phyloP scores from a whole-genome alignment of 2,113 vertebrate species.

The Butastur rufipennis region DNA sequence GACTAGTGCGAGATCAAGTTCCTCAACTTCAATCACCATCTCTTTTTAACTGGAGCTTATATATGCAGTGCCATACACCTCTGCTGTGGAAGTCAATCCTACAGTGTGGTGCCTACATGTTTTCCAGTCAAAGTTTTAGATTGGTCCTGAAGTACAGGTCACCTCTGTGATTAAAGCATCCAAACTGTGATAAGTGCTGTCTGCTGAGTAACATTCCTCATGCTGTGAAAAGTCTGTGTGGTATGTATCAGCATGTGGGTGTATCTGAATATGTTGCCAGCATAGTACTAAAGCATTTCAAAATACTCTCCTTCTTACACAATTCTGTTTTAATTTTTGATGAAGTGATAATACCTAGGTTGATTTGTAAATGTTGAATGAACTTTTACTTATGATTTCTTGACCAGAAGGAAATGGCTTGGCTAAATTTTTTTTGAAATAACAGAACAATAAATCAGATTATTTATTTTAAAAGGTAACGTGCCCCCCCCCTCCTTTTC shows the following conservation, averaged over 20 bases:
- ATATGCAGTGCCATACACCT: background rate
- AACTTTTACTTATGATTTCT: background rate
- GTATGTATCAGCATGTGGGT: background rate
- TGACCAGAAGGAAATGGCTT: background rate
- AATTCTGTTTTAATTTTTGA: background rate
- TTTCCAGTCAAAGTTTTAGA: background rate
- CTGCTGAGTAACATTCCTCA: background rate
- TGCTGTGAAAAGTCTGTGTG: background rate
- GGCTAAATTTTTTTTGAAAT: background rate
- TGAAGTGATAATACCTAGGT: background rate
- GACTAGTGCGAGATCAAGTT: background rate
- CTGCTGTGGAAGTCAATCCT: background rate
- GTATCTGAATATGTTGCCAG: background rate
- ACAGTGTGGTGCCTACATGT: background rate
- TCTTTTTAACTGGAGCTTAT: background rate
- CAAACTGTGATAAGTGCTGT: background rate
- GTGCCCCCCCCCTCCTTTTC: background rate
- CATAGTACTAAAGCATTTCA: background rate
- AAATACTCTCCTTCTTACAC: background rate
- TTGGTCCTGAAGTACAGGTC: background rate
- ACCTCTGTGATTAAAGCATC: background rate
- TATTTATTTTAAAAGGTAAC: background rate
- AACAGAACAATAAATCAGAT: rapidly evolving
- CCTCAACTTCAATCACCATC: background rate
- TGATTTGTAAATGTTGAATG: background rate